A percentile compares a stretch with the other conserved stretches of the same genome.
Conservation (phyloP, 1,140 invertebrate species). For the Drosophila kurseongensis region DNA sequence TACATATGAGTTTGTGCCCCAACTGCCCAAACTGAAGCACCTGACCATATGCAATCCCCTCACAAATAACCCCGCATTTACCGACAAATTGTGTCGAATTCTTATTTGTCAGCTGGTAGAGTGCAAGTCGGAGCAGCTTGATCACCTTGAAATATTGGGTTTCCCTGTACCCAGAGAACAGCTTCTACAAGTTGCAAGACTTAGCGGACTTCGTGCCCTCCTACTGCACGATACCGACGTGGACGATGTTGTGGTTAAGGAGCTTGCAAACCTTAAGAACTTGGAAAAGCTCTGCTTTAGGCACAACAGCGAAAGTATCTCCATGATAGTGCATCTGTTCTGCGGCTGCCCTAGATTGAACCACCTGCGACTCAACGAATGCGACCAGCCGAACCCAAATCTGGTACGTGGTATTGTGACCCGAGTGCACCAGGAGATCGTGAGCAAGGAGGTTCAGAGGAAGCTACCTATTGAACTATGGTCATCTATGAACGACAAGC, state of each 20-base stretch:
- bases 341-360: background rate
- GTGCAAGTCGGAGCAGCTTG: background rate
- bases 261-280: background rate
- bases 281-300: background rate
- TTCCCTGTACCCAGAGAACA: background rate
- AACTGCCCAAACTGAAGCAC: conserved; percentile 42
- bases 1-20: conserved; percentile 35
- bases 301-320: background rate
- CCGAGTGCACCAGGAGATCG: background rate
- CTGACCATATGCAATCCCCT: conserved; percentile 5
- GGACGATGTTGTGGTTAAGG: background rate
- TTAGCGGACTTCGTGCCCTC: background rate
- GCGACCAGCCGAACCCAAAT: background rate
- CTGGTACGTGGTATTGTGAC: background rate
- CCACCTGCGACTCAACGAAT: background rate
- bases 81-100: background rate
- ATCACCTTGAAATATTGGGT: background rate
- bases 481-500: background rate
- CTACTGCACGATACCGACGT: background rate
- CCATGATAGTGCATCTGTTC: background rate
- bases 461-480: background rate
- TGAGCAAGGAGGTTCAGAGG: background rate
- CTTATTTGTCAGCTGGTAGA: background rate
- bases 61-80: background rate
- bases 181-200: background rate